A percentile compares a stretch with the other conserved stretches of the same genome.
phyloP scores from a whole-genome alignment of 1,140 invertebrate species.

The Hycleus cichorii region DNA sequence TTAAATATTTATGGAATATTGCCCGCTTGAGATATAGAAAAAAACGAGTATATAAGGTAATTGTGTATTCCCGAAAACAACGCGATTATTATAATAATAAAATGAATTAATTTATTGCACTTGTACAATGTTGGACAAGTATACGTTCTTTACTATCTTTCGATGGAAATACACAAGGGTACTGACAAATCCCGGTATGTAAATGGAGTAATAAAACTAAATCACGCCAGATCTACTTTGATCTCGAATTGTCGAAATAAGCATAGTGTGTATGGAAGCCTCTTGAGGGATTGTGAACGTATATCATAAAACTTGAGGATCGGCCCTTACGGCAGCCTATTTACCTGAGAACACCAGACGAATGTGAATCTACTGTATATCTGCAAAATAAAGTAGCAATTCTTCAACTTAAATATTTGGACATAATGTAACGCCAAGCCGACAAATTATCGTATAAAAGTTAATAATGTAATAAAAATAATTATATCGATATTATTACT shows the following conservation, averaged over 20 bases:
- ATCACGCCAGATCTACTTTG: slow-evolving; percentile 17
- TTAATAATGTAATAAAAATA: too few species aligned
- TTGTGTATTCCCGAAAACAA: too few species aligned
- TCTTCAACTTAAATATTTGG: too few species aligned
- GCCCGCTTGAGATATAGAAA: slow-evolving; percentile 16
- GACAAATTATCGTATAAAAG: too few species aligned
- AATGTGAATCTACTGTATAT: slow-evolving; percentile 16
- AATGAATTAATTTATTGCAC: too few species aligned
- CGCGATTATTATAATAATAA: too few species aligned
- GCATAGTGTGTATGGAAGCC: slow-evolving; percentile 11
- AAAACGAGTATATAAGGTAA: too few species aligned
- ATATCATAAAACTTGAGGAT: slow-evolving; percentile 20
- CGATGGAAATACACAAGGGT: too few species aligned
- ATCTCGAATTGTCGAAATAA: slow-evolving; percentile 22
- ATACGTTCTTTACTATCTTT: too few species aligned
- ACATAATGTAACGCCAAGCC: too few species aligned
- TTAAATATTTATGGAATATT: slow-evolving; percentile 27
- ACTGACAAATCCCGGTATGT: slow-evolving; percentile 1
- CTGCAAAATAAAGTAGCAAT: slow-evolving; percentile 3
- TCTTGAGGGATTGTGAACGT: slow-evolving; percentile 16
- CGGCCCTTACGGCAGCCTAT: slow-evolving; percentile 18
- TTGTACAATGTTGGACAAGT: too few species aligned
- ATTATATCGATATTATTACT: too few species aligned
- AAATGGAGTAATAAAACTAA: slow-evolving; percentile 20
- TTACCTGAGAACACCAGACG: slow-evolving; percentile 17